phyloP scores from a whole-genome alignment of 2,113 vertebrate species.

The Zosterops lateralis region DNA sequence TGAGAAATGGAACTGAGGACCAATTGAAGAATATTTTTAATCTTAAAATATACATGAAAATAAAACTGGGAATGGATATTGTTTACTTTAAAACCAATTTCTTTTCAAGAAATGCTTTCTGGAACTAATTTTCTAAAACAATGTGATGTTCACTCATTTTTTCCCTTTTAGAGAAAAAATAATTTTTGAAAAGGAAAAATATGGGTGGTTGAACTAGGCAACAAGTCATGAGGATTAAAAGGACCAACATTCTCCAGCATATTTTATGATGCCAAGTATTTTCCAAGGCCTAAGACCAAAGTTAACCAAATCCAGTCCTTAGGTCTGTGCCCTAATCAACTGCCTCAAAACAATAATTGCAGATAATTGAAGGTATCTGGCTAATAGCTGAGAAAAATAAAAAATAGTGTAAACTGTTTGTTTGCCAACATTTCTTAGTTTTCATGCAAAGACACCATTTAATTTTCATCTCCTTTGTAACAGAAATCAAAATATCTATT shows the following conservation, averaged over 20 bases:
- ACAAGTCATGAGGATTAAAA: background rate
- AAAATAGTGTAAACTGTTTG: background rate
- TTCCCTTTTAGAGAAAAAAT: background rate
- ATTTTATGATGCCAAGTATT: background rate
- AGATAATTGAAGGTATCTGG: background rate
- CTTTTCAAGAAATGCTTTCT: conserved; percentile 26
- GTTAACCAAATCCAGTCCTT: background rate
- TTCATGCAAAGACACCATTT: background rate
- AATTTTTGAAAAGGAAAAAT: background rate
- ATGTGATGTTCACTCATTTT: background rate
- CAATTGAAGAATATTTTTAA: background rate
- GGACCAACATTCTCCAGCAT: background rate
- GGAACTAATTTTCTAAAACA: conserved; percentile 31
- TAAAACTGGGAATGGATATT: background rate
- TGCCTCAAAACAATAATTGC: background rate
- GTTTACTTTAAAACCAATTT: background rate
- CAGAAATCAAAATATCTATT: background rate
- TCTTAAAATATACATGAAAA: background rate
- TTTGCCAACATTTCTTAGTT: background rate
- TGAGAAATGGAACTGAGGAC: too few species aligned
- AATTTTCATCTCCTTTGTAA: background rate
- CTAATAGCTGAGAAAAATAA: background rate
- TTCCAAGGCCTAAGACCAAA: background rate
- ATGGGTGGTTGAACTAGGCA: background rate
- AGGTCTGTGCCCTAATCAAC: background rate